phyloP scores from a whole-genome alignment of 2,888 invertebrate genomes.

The Drosophila pullipes region DNA sequence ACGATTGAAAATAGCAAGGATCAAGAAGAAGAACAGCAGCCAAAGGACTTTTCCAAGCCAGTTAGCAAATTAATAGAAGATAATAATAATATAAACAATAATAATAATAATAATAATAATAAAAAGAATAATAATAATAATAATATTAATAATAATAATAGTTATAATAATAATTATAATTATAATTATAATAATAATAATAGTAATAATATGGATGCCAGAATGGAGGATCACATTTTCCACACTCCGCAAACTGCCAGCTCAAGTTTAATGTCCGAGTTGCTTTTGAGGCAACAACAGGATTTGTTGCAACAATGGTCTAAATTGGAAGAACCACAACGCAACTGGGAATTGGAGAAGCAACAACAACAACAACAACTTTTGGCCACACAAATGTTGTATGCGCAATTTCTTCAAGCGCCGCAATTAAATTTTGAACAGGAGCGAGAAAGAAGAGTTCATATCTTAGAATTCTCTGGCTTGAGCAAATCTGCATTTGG shows the following conservation, averaged over 20 bases:
- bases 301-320: slow-evolving; percentile 58
- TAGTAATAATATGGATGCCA: background rate
- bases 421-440: slow-evolving; percentile 35
- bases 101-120: background rate
- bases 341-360: slow-evolving; percentile 21
- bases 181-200: background rate
- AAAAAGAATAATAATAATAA: background rate
- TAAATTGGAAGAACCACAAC: slow-evolving; percentile 37
- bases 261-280: slow-evolving; percentile 56
- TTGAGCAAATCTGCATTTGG: slow-evolving; percentile 22
- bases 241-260: slow-evolving; percentile 22
- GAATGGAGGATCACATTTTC: slow-evolving; percentile 38
- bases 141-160: background rate
- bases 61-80: background rate
- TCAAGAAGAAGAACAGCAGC: background rate
- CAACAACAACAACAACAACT: slow-evolving; percentile 55
- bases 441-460: slow-evolving; percentile 17
- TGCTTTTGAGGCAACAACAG: slow-evolving; percentile 69
- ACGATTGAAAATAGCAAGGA: background rate
- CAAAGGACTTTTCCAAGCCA: background rate
- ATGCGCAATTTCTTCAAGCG: slow-evolving; percentile 67
- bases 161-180: background rate
- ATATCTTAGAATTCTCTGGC: slow-evolving; percentile 44
- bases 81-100: background rate
- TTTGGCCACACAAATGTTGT: slow-evolving; percentile 77